Percentiles rank a stretch among this genome's conserved stretches.
Evolutionary conservation across 2,113 vertebrate genomes (phyloP).

Genomic region (Geococcyx californianus): DNA sequence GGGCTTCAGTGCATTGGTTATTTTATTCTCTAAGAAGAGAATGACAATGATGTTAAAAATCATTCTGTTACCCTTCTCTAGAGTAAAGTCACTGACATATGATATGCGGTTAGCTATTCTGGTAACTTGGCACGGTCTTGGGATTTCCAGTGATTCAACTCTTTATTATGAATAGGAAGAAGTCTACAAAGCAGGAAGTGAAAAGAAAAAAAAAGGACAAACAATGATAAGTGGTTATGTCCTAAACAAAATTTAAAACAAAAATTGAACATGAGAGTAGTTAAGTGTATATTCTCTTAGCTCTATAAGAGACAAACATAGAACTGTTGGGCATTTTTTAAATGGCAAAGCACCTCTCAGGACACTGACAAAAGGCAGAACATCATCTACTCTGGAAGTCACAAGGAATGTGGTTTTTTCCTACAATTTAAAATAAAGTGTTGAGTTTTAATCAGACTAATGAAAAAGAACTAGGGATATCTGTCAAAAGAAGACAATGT

Average conservation of each 20-base stretch:
- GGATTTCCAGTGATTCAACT: conserved; percentile 67
- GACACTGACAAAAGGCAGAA: neutral
- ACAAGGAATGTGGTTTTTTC: neutral
- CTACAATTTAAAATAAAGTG: neutral
- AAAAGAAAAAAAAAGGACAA: neutral
- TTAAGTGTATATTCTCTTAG: neutral
- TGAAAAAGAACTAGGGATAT: neutral
- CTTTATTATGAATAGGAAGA: conserved; percentile 48
- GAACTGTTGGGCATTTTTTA: neutral
- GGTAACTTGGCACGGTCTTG: conserved; percentile 33
- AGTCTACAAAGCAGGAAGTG: conserved; percentile 51
- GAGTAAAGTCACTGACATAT: conserved; percentile 49
- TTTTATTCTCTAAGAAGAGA: neutral
- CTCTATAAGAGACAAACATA: neutral
- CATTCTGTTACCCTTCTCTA: conserved; percentile 25
- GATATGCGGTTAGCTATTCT: conserved; percentile 46
- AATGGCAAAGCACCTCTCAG: neutral
- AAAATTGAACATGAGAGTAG: neutral
- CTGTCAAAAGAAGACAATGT: neutral
- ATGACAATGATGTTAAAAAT: neutral
- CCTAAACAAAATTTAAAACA: conserved; percentile 16
- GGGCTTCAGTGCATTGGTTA: neutral
- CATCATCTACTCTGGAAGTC: neutral
- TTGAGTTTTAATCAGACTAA: neutral
- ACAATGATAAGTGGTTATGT: neutral